Percentiles rank a stretch among this genome's conserved stretches.
These are phyloP conservation scores for Octodon degus DNA, from an alignment of 2,113 vertebrate species.

Conservation along the genomic window DNA sequence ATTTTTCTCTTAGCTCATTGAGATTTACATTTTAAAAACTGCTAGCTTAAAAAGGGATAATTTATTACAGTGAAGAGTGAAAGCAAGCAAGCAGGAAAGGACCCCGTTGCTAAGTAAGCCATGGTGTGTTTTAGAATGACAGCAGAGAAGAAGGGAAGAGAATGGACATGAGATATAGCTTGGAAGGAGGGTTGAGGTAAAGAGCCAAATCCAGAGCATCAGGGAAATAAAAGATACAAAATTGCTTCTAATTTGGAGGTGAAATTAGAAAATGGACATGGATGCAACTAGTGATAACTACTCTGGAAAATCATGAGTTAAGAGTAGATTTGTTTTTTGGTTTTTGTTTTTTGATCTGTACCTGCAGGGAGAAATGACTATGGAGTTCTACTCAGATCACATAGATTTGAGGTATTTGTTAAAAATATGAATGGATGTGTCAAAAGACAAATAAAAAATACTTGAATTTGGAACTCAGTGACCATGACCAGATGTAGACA, in stretches of 20 bases:
- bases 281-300: neutral
- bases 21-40: neutral
- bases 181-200: neutral
- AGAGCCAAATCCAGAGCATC: neutral
- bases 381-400: neutral
- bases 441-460: neutral
- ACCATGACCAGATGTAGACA: neutral
- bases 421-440: neutral
- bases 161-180: neutral
- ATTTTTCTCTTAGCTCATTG: too few relatives aligned
- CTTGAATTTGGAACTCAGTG: neutral
- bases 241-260: neutral
- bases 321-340: neutral
- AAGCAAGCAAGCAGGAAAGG: neutral
- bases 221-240: neutral
- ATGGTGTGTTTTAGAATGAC: neutral
- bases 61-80: neutral
- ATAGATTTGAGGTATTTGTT: neutral
- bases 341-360: neutral
- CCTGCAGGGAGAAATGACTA: neutral
- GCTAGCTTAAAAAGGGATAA: neutral
- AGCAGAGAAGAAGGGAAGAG: neutral
- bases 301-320: neutral
- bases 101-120: neutral
- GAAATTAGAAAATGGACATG: neutral